Conservation (phyloP, 1,140 invertebrate species). For the Nephila pilipes region DNA sequence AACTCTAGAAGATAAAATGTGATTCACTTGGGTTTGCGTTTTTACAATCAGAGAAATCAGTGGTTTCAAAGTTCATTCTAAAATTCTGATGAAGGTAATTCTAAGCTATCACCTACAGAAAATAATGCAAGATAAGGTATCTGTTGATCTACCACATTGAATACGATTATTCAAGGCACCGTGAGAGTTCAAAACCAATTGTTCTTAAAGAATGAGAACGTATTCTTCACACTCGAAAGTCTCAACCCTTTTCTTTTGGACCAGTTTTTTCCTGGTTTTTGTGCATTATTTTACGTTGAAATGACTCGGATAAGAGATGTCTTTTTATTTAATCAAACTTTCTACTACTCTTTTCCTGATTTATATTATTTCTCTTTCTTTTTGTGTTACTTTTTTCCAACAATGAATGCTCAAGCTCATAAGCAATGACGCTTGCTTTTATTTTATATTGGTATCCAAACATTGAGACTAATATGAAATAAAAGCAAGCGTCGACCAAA, state of each 20-base stretch:
- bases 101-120: neutral
- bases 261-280: slow-evolving; percentile 58
- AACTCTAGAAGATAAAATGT: too few species aligned
- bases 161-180: neutral
- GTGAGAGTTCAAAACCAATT: slow-evolving; percentile 15
- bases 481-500: too few species aligned
- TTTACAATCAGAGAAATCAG: neutral
- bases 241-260: slow-evolving; percentile 32
- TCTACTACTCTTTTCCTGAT: neutral
- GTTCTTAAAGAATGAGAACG: slow-evolving; percentile 26
- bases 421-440: neutral
- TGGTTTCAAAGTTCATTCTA: slow-evolving; percentile 7
- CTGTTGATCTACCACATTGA: neutral
- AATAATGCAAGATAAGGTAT: slow-evolving; percentile 23
- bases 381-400: neutral
- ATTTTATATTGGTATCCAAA: too few species aligned
- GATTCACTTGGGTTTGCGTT: neutral
- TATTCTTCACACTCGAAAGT: slow-evolving; percentile 1
- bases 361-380: neutral
- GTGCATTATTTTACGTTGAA: slow-evolving; percentile 51
- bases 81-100: neutral
- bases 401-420: neutral
- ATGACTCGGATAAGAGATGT: slow-evolving; percentile 41
- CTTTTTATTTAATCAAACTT: neutral
- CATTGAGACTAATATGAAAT: too few species aligned